Percentiles rank a stretch among this genome's conserved stretches.
Evolutionary conservation across 1,140 invertebrate genomes (phyloP).

Genomic region (Ylistrum balloti): DNA sequence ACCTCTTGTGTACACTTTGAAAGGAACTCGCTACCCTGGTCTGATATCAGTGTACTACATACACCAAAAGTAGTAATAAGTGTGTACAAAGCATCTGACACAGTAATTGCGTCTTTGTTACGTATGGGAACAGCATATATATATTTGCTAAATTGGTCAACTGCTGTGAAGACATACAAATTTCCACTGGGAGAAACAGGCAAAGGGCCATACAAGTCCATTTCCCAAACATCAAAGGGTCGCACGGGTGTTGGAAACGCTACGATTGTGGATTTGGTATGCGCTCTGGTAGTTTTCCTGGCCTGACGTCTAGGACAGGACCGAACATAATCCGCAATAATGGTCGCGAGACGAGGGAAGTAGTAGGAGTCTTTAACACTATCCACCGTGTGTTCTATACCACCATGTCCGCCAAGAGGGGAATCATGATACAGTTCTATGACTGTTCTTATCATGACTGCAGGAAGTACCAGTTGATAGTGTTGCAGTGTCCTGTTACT

Average conservation of each 20-base stretch:
- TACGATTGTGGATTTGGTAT: too few species aligned
- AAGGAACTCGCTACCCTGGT: slow-evolving; percentile 58
- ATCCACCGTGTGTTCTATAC: too few species aligned
- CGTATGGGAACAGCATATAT: slow-evolving; percentile 44
- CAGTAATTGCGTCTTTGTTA: slow-evolving; percentile 50
- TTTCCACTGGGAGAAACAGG: slow-evolving; percentile 50
- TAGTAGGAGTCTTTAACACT: too few species aligned
- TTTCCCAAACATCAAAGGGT: slow-evolving; percentile 58
- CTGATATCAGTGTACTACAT: slow-evolving; percentile 54
- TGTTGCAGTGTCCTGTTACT: background rate
- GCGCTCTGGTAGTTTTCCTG: too few species aligned
- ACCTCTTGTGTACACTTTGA: slow-evolving; percentile 45
- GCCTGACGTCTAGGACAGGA: too few species aligned
- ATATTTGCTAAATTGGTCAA: slow-evolving; percentile 57
- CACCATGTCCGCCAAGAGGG: too few species aligned
- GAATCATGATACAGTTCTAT: too few species aligned
- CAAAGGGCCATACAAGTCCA: slow-evolving; percentile 55
- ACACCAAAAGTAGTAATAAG: slow-evolving; percentile 54
- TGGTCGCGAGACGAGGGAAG: too few species aligned
- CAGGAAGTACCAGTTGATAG: slow-evolving; percentile 49
- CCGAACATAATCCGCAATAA: too few species aligned
- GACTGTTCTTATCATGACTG: background rate
- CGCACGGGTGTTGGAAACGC: slow-evolving; percentile 25
- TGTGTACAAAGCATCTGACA: slow-evolving; percentile 42
- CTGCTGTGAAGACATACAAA: slow-evolving; percentile 62